These are phyloP conservation scores for Dinoponera quadriceps DNA, from an alignment of 1,140 invertebrate genomes.

Conservation along the genomic window DNA sequence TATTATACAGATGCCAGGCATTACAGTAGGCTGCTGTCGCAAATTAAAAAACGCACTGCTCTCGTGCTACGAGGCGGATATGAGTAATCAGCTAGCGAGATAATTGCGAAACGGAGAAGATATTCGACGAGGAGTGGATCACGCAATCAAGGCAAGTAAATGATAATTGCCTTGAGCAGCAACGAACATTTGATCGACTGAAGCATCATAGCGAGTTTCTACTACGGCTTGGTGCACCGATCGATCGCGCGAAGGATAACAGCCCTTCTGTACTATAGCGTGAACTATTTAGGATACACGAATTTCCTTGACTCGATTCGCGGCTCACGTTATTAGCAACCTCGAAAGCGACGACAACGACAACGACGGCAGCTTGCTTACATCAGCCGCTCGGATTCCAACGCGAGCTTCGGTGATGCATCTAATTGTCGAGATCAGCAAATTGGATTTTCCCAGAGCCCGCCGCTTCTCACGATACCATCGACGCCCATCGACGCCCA, in stretches of 20 bases:
- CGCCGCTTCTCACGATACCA: too few species aligned
- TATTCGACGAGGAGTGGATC: neutral
- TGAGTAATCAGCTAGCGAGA: neutral
- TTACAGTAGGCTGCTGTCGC: constrained; percentile 53
- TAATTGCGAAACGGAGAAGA: neutral
- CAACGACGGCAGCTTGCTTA: too few species aligned
- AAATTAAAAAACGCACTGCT: constrained; percentile 36
- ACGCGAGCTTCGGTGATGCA: too few species aligned
- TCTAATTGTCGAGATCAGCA: too few species aligned
- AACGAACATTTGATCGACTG: constrained; percentile 32
- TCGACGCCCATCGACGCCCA: too few species aligned
- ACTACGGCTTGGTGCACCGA: constrained; percentile 29
- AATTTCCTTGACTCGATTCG: constrained; percentile 23
- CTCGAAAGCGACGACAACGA: neutral
- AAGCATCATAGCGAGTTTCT: constrained; percentile 34
- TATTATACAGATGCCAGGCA: constrained; percentile 64
- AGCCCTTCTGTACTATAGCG: neutral
- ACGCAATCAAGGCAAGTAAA: constrained; percentile 4
- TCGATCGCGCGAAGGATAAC: constrained; percentile 50
- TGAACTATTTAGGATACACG: constrained; percentile 13
- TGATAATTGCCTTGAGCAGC: constrained; percentile 3
- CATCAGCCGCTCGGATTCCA: too few species aligned
- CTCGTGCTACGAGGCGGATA: neutral
- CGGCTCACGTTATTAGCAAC: constrained; percentile 10
- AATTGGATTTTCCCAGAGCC: too few species aligned